Base-by-base conservation (phyloP, 1,140 invertebrate genomes). In the Eufriesea mexicana region DNA sequence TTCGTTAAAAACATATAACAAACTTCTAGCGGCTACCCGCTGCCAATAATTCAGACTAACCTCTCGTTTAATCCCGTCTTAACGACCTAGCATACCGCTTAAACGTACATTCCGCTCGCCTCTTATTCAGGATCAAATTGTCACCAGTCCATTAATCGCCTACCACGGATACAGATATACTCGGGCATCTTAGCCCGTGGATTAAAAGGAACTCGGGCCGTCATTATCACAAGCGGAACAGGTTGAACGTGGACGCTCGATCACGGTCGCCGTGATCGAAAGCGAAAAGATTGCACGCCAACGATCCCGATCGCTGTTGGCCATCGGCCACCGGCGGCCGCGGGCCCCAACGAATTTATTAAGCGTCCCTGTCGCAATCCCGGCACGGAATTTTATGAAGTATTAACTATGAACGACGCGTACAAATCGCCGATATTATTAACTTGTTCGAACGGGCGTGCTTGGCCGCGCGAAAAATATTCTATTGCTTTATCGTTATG, bases 401-500 rank as follows among this genome's bases (percentile, higher is more conserved):
- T 74, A 81, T 81, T 75, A 81, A 81, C 61, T 10, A 25, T 49
- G 72, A 75, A 42, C 72, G 72, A 57, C 72, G 20, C 51, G 49
- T 81, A 81, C 61, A 81, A 81, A 81, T 75, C 42, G 61, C 47
- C 42, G 61, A 57, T 75, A 67, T 81, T 76, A 76, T 66, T 67
- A 75, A 75, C 72, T 75, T 57, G 61, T 75, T 51, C 35, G n/a
- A 35, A 23, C 14, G 51, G 35, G 5, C n/a, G 70, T 45, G 57
- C 51, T 18, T 12, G 10, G 10, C 7, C 6, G 5, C 51, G 62
- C 42, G 62, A 57, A 81, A 81, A 75, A 47, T 66, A 66, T 75
- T 73, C 79, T 49, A 75, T 67, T 55, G 72, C 79, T 81, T 80
- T 80, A 80, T 80, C 79, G 70, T 80, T 74, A 64, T 54, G 59